A percentile compares a stretch with the other conserved stretches of the same genome.
phyloP scores from a whole-genome alignment of 1,140 invertebrate species.

The Drosophila truncata region DNA sequence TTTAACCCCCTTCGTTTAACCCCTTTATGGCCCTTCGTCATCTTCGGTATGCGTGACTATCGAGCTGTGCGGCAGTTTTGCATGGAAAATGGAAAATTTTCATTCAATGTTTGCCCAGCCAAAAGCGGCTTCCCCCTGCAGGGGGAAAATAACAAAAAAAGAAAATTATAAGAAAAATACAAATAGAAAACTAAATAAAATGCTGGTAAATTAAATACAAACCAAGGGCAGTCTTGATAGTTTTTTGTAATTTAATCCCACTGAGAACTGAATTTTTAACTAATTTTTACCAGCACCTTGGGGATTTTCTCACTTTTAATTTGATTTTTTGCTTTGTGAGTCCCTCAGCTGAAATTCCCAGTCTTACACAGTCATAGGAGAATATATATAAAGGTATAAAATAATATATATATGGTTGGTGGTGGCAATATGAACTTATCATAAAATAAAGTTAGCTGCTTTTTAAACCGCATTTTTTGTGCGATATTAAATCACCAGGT shows the following conservation, averaged over 20 bases:
- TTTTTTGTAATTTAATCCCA: not conserved
- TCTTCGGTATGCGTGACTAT: slow-evolving; percentile 73
- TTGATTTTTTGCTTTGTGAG: slow-evolving; percentile 43
- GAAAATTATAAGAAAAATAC: not conserved
- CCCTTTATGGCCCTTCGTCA: slow-evolving; percentile 11
- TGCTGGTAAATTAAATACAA: not conserved
- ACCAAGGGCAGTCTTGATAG: not conserved
- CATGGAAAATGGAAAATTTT: slow-evolving; percentile 82
- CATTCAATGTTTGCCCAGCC: slow-evolving; percentile 71
- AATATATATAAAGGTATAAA: not conserved
- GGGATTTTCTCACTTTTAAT: slow-evolving; percentile 28
- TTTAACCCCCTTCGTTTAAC: not conserved
- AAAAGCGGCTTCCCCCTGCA: not conserved
- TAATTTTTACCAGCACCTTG: slow-evolving; percentile 32
- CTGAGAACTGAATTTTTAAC: slow-evolving; percentile 50
- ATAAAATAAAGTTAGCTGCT: slow-evolving; percentile 78
- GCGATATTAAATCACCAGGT: slow-evolving; percentile 72
- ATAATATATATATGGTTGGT: not conserved
- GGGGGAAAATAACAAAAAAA: not conserved
- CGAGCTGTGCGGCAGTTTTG: slow-evolving; percentile 78
- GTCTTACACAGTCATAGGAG: slow-evolving; percentile 2
- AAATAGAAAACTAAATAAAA: not conserved
- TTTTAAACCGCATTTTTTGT: slow-evolving; percentile 76
- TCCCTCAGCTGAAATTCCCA: slow-evolving; percentile 19
- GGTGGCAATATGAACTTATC: slow-evolving; percentile 76